A percentile compares a stretch with the other conserved stretches of the same genome.
These are phyloP conservation scores for Gasterosteus nipponicus DNA, from an alignment of 2,113 vertebrate species.

Conservation along the genomic window DNA sequence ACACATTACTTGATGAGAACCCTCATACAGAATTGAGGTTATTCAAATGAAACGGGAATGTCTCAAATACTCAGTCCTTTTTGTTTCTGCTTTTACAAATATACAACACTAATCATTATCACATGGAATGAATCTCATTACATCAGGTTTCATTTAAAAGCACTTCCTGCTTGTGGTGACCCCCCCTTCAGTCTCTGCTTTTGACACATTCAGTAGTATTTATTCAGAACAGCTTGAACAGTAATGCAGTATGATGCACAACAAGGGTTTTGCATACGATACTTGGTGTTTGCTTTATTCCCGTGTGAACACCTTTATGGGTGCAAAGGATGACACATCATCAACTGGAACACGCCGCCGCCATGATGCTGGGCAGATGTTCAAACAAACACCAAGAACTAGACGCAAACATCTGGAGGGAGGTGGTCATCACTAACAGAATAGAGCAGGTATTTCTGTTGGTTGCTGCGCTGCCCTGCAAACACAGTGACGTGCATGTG, in stretches of 20 bases:
- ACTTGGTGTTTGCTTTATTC: constrained; percentile 27
- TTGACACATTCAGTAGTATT: constrained; percentile 78
- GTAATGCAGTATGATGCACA: constrained; percentile 42
- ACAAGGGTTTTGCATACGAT: constrained; percentile 37
- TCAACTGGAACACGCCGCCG: constrained; percentile 1
- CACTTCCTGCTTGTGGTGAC: constrained; percentile 42
- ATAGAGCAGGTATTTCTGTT: constrained; percentile 33
- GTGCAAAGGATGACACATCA: constrained; percentile 13
- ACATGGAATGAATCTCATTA: constrained; percentile 70
- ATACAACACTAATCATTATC: constrained; percentile 59
- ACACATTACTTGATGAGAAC: constrained; percentile 49
- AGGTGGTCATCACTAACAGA: constrained; percentile 23
- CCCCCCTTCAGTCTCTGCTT: constrained; percentile 53
- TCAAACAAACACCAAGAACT: constrained; percentile 38
- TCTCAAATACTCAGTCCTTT: constrained; percentile 54
- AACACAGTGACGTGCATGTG: constrained; percentile 63
- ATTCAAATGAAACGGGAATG: constrained; percentile 43
- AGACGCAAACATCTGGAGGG: constrained; percentile 25
- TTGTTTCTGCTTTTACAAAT: constrained; percentile 50
- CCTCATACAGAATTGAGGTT: constrained; percentile 49
- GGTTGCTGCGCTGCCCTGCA: constrained; percentile 58
- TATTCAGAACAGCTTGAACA: constrained; percentile 45
- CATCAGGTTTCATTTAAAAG: constrained; percentile 60
- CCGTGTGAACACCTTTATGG: neutral
- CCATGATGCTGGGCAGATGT: neutral